Percentiles rank a stretch among this genome's conserved stretches.
Conservation (phyloP, 2,797 vertebrate species). For the Enteromius unitaeniatus region DNA sequence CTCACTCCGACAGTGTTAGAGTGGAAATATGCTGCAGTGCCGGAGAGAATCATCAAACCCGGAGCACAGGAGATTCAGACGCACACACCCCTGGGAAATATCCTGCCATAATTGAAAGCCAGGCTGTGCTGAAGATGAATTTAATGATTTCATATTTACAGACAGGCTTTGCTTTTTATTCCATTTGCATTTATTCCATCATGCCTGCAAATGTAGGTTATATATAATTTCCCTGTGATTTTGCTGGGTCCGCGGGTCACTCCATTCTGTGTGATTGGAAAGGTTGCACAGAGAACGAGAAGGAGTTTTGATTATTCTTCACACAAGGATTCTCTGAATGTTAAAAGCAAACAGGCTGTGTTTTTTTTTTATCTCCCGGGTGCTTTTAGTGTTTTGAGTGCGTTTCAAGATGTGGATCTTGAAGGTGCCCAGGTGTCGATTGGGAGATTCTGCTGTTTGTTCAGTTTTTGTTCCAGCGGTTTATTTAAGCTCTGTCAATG, state of each 20-base stretch:
- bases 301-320: conserved; percentile 52
- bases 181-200: conserved; percentile 34
- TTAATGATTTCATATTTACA: neutral
- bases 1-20: neutral
- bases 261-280: conserved; percentile 27
- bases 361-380: conserved; percentile 51
- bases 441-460: neutral
- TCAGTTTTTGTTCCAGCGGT: conserved; percentile 37
- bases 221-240: conserved; percentile 36
- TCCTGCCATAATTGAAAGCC: conserved; percentile 20
- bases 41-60: conserved; percentile 16
- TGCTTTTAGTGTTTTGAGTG: neutral
- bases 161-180: conserved; percentile 17
- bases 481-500: conserved; percentile 32
- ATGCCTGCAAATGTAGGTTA: neutral
- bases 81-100: conserved; percentile 4
- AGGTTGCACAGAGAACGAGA: conserved; percentile 56
- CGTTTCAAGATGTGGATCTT: neutral
- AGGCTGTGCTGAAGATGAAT: neutral
- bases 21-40: neutral
- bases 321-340: neutral
- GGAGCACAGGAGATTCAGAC: neutral
- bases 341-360: conserved; percentile 48
- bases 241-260: conserved; percentile 30
- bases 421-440: conserved; percentile 7